Conservation (phyloP, 2,113 vertebrate species). For the Catharus minimus region DNA sequence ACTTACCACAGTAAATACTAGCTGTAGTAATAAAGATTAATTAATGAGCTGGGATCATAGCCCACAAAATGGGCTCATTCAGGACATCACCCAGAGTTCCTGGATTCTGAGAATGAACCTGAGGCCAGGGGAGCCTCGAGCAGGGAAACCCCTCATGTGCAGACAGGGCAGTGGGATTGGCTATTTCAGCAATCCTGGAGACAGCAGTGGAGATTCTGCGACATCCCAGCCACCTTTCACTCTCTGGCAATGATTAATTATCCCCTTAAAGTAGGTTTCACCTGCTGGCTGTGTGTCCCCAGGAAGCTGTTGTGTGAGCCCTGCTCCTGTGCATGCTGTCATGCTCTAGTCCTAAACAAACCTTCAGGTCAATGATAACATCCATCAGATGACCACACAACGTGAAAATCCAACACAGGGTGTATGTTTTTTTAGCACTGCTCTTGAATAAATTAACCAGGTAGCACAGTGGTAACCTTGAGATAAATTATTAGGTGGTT, state of each 20-base stretch:
- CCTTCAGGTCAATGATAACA: neutral
- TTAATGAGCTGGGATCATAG: neutral
- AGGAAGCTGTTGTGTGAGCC: neutral
- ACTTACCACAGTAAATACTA: neutral
- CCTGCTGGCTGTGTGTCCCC: neutral
- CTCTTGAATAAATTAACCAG: constrained; percentile 38
- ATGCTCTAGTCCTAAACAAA: constrained; percentile 15
- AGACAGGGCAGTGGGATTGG: neutral
- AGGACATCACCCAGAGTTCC: neutral
- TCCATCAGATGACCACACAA: constrained; percentile 31
- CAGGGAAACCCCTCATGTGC: neutral
- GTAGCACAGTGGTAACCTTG: constrained; percentile 33
- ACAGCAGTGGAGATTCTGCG: neutral
- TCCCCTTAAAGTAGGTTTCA: neutral
- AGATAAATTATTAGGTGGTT: constrained; percentile 39
- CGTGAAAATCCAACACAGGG: neutral
- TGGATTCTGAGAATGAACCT: neutral
- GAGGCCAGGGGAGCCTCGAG: neutral
- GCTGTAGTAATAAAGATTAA: neutral
- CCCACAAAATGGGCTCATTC: neutral
- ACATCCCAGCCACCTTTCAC: neutral
- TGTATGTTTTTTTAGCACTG: neutral
- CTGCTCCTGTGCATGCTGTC: neutral
- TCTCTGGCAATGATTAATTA: neutral
- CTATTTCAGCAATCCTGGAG: neutral